Evolutionary conservation across 1,140 invertebrate genomes (phyloP).

Genomic region (Psix sp.): DNA sequence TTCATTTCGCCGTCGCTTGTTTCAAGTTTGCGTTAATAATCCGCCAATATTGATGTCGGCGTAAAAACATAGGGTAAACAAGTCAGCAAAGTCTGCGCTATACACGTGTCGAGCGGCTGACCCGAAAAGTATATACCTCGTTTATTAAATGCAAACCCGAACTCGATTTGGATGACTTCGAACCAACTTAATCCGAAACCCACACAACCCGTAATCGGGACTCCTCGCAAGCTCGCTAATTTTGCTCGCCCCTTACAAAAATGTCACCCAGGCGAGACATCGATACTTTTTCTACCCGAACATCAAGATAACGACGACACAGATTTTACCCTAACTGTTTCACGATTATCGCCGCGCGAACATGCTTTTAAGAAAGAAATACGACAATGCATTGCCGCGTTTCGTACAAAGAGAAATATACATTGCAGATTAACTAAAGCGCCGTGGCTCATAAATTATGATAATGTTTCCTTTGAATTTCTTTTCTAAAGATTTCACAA

Average conservation of each 20-base stretch:
- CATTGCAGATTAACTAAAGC: no score
- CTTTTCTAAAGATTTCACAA: no score
- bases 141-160: slow-evolving; percentile 34
- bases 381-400: slow-evolving; percentile 51
- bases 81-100: slow-evolving; percentile 7
- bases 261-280: no score
- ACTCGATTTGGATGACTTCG: slow-evolving; percentile 24
- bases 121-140: slow-evolving; percentile 15
- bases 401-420: no score
- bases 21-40: slow-evolving; percentile 21
- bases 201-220: no score
- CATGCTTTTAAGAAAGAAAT: slow-evolving; percentile 40
- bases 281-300: neutral
- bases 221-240: no score
- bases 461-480: no score
- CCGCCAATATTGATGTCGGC: slow-evolving; percentile 16
- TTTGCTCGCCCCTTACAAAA: no score
- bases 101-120: slow-evolving; percentile 27
- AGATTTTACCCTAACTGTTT: slow-evolving; percentile 37
- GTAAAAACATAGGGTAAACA: slow-evolving; percentile 7
- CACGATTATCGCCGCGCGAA: slow-evolving; percentile 37
- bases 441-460: no score
- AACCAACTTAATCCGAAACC: slow-evolving; percentile 27
- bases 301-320: no score
- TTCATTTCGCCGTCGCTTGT: neutral